Percentiles rank a stretch among this genome's conserved stretches.
These are phyloP conservation scores for Drosophila repleta DNA, from an alignment of 1,140 invertebrate species.

Conservation along the genomic window DNA sequence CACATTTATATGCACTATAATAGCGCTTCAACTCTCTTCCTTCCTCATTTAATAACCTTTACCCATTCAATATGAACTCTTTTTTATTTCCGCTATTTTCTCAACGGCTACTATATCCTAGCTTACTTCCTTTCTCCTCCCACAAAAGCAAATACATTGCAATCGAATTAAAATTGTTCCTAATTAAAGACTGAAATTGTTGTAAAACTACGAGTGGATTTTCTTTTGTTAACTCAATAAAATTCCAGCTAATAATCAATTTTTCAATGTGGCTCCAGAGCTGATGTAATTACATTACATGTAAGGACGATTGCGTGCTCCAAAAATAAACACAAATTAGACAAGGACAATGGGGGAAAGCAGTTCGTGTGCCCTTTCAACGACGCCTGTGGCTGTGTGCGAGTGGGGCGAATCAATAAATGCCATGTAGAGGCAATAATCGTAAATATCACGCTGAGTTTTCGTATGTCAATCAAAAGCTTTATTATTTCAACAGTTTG, in stretches of 20 bases:
- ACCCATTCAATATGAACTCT: no score
- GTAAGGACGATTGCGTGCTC: constrained; percentile 27
- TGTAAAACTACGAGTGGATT: not conserved
- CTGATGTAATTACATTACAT: constrained; percentile 6
- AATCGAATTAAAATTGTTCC: not conserved
- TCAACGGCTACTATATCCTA: no score
- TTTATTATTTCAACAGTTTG: constrained; percentile 66
- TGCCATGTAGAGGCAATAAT: constrained; percentile 58
- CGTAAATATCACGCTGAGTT: constrained; percentile 65
- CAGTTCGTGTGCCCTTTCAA: constrained; percentile 14
- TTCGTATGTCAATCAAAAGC: constrained; percentile 59
- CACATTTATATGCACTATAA: no score
- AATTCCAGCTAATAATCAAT: constrained; percentile 12
- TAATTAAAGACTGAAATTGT: not conserved
- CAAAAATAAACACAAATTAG: constrained; percentile 44
- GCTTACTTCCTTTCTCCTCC: not conserved
- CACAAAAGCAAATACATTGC: not conserved
- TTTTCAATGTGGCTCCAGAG: constrained; percentile 2
- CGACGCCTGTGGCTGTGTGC: constrained; percentile 3
- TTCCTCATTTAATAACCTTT: no score
- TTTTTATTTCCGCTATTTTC: no score
- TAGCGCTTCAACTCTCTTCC: no score
- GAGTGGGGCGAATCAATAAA: constrained; percentile 55
- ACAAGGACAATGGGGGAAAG: constrained; percentile 20
- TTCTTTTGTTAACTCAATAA: constrained; percentile 2